phyloP scores from a whole-genome alignment of 2,888 invertebrate species.

The Drosophila mercatorum region DNA sequence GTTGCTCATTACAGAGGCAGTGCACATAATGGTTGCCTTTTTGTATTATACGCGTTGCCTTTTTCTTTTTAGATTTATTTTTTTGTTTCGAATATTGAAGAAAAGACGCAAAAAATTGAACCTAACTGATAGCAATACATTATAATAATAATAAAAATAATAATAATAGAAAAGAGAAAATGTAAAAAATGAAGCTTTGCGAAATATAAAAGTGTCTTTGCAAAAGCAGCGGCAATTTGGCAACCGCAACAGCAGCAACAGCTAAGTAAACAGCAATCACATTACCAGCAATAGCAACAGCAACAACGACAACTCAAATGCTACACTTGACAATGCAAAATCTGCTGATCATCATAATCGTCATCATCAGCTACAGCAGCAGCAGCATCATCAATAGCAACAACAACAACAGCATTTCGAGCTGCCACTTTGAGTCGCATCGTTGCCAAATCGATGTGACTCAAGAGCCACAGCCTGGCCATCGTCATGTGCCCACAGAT shows the following conservation, averaged over 20 bases:
- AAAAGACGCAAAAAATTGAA: constrained; percentile 25
- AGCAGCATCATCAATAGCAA: neutral
- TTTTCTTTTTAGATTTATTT: constrained; percentile 64
- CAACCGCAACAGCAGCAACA: constrained; percentile 32
- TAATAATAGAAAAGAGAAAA: constrained; percentile 32
- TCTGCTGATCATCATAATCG: constrained; percentile 62
- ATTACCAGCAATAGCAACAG: constrained; percentile 11
- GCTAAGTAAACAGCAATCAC: constrained; percentile 33
- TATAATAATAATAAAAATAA: constrained; percentile 50
- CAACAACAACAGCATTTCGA: constrained; percentile 10
- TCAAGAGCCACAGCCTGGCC: constrained; percentile 17
- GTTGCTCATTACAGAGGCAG: constrained; percentile 80
- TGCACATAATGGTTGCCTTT: constrained; percentile 76
- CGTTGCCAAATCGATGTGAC: constrained; percentile 58
- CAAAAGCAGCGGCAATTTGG: constrained; percentile 28
- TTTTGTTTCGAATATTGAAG: constrained; percentile 63
- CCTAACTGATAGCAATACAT: constrained; percentile 56
- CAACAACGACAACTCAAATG: constrained; percentile 17
- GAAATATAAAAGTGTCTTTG: constrained; percentile 24
- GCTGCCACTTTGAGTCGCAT: constrained; percentile 57
- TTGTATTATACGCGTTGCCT: constrained; percentile 32
- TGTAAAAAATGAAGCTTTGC: constrained; percentile 31
- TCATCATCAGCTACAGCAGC: constrained; percentile 38
- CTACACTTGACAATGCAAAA: constrained; percentile 69
- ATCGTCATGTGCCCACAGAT: constrained; percentile 52